These are phyloP conservation scores for Cephus nigrinus DNA, from an alignment of 2,888 invertebrate species.

Conservation along the genomic window DNA sequence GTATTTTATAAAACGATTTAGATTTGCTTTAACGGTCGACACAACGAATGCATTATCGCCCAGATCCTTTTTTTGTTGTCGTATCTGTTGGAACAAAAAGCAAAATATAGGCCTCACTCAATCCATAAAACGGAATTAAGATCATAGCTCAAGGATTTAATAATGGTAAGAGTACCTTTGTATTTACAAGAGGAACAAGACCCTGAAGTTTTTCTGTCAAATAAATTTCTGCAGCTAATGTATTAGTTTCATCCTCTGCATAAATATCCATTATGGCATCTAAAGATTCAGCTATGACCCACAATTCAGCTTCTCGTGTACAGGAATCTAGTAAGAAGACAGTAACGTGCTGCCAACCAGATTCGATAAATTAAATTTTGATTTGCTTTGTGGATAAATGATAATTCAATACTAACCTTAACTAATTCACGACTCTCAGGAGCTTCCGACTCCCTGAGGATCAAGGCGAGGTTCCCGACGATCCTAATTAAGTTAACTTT, in stretches of 20 bases:
- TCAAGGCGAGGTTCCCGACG: slow-evolving; percentile 47
- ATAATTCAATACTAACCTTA: slow-evolving; percentile 37
- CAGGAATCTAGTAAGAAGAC: slow-evolving; percentile 73
- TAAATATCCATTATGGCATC: slow-evolving; percentile 83
- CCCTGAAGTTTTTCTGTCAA: slow-evolving; percentile 73
- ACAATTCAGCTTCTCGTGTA: slow-evolving; percentile 73
- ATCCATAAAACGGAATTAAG: neutral
- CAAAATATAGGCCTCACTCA: slow-evolving; percentile 10
- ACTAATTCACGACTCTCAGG: slow-evolving; percentile 35
- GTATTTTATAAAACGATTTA: slow-evolving; percentile 79
- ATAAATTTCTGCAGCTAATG: slow-evolving; percentile 73
- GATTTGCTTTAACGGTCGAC: slow-evolving; percentile 76
- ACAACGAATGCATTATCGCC: slow-evolving; percentile 79
- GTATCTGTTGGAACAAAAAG: slow-evolving; percentile 68
- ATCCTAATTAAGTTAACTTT: slow-evolving; percentile 51
- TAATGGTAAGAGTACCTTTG: slow-evolving; percentile 69
- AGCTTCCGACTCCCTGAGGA: slow-evolving; percentile 35
- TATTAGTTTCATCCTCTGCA: slow-evolving; percentile 80
- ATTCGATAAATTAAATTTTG: neutral
- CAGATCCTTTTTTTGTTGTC: slow-evolving; percentile 74
- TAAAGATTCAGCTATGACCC: slow-evolving; percentile 80
- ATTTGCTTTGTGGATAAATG: neutral
- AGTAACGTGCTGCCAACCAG: slow-evolving; percentile 63
- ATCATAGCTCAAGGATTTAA: neutral
- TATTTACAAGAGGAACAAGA: slow-evolving; percentile 73